Evolutionary conservation across 2,113 vertebrate species (phyloP), one percentile per base, ranked within the genome.

Genomic region (Octodon degus): DNA sequence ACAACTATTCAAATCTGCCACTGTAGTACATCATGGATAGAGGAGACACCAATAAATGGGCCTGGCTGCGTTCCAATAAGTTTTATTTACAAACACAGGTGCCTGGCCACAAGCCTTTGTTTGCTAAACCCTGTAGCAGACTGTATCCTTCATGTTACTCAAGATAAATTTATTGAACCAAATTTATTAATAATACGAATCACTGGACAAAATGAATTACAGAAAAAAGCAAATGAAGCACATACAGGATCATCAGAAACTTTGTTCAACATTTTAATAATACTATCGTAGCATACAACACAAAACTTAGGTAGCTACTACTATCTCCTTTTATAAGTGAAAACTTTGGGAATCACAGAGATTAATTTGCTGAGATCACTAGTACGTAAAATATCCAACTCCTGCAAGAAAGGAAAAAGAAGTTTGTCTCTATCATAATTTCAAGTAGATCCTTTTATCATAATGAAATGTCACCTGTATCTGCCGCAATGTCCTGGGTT

Each of bases 161-260:
- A 63, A 37, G 77, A 86, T 17, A 55, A 14, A 82, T 32, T 76
- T 82, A 86, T 24, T 90, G 65, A 92, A 86, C 6, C 14, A 11
- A 40, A 63, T 76, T 95, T 90, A 76, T 37, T 91, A 81, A 62
- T 67, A 93, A 79, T 17, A 7, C 76, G 82, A 93, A 76, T n/a
- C 85, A 79, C 5, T 83, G 37, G 3, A 25, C 43, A 34, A 93
- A 90, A 90, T 47, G 2, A 86, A 62, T 20, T 81, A 4, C 30
- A 50, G 34, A 8, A 20, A 58, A 37, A 87, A 84, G 76, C 47
- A 5, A 82, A 68, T 22, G 88, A n/a, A 58, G 34, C 65, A 77
- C 65, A 76, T 76, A 37, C 1, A 81, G 14, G 10, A 25, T 74
- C 53, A n/a, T 77, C 74, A 82, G 82, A 65, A 10, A 85, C 60